phyloP scores from a whole-genome alignment of 2,113 vertebrate species.

The Spea bombifrons region DNA sequence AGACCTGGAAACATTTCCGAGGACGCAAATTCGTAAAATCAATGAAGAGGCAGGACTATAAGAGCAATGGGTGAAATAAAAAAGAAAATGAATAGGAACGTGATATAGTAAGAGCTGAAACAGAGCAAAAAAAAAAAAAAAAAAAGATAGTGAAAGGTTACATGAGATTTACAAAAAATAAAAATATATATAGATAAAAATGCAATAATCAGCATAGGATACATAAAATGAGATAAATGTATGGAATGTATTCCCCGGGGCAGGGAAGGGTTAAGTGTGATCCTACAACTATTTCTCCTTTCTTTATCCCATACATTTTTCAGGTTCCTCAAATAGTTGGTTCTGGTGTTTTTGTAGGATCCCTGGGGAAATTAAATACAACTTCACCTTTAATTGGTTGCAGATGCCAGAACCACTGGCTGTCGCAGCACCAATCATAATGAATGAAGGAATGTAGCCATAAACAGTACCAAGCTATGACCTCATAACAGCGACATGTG shows the following conservation, averaged over 20 bases:
- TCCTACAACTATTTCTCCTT: background rate
- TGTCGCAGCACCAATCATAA: background rate
- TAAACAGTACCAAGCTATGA: conserved; percentile 14
- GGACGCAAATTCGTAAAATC: too few species aligned
- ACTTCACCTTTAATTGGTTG: conserved; percentile 33
- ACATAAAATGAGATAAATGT: too few species aligned
- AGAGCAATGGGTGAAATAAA: too few species aligned
- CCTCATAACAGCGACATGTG: conserved; percentile 2
- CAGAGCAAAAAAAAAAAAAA: too few species aligned
- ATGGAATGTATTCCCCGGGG: background rate
- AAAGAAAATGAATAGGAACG: too few species aligned
- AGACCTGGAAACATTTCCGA: too few species aligned
- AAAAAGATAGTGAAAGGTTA: too few species aligned
- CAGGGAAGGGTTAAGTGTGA: background rate
- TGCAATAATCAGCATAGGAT: background rate
- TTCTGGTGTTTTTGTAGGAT: conserved; percentile 9
- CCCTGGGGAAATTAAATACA: conserved; percentile 13
- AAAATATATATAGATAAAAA: too few species aligned
- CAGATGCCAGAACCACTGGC: conserved; percentile 10
- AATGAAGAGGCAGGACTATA: too few species aligned
- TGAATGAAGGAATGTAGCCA: conserved; percentile 7
- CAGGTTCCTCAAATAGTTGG: conserved; percentile 23
- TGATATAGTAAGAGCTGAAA: too few species aligned
- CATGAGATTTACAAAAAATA: too few species aligned
- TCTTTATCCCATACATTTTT: conserved; percentile 22